phyloP scores from a whole-genome alignment of 2,888 invertebrate species.

The Microctonus hyperodae region DNA sequence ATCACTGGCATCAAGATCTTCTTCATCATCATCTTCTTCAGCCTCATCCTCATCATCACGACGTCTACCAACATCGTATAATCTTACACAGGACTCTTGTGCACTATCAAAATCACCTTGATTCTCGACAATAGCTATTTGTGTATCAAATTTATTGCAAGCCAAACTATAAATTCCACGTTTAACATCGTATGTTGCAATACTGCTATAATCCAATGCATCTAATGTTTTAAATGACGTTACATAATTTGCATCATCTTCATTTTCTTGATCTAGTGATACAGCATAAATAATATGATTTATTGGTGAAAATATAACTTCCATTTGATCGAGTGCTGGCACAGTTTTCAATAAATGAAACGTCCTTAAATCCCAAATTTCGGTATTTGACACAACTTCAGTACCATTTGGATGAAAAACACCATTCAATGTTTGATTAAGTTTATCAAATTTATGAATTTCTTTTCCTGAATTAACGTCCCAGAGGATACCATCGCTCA shows the following conservation, averaged over 20 bases:
- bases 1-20: conserved; percentile 69
- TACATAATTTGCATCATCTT: conserved; percentile 80
- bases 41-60: conserved; percentile 90
- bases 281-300: conserved; percentile 90
- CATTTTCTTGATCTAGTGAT: conserved; percentile 76
- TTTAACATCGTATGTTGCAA: conserved; percentile 94
- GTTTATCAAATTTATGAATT: conserved; percentile 96
- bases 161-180: conserved; percentile 87
- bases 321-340: conserved; percentile 89
- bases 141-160: conserved; percentile 83
- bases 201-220: conserved; percentile 91
- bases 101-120: conserved; percentile 82
- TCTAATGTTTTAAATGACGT: conserved; percentile 96
- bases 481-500: conserved; percentile 93
- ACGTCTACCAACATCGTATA: conserved; percentile 91
- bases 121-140: conserved; percentile 91
- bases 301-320: conserved; percentile 86
- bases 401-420: conserved; percentile 96
- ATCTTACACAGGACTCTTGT: conserved; percentile 87
- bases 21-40: conserved; percentile 72
- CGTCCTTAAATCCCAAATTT: conserved; percentile 97
- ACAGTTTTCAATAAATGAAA: conserved; percentile 94
- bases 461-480: conserved; percentile 87
- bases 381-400: conserved; percentile 96
- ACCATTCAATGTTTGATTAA: conserved; percentile 94